Evolutionary conservation across 1,140 invertebrate genomes (phyloP).

Genomic region (Danaus plexippus): DNA sequence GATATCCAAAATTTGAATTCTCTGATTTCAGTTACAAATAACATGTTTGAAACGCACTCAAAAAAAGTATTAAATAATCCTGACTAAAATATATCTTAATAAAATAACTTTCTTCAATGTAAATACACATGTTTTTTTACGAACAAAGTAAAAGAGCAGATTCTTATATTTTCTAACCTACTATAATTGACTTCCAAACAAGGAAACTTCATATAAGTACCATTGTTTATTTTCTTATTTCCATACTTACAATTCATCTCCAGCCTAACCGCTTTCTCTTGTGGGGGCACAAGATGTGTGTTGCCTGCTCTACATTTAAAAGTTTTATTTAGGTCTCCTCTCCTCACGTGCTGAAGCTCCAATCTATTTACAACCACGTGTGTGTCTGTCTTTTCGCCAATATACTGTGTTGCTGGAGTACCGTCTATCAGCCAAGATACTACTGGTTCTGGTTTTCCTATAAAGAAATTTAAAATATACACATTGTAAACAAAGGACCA

Average conservation of each 20-base stretch:
- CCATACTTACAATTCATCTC: constrained; percentile 82
- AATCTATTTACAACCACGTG: constrained; percentile 84
- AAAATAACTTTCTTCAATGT: too few species aligned
- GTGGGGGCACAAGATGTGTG: constrained; percentile 86
- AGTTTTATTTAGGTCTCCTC: constrained; percentile 85
- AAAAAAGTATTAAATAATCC: too few species aligned
- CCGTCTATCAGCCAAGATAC: constrained; percentile 86
- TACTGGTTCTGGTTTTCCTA: constrained; percentile 85
- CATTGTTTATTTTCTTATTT: not conserved
- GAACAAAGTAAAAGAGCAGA: too few species aligned
- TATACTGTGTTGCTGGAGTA: constrained; percentile 73
- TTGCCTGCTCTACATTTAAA: constrained; percentile 89
- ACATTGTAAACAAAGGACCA: not conserved
- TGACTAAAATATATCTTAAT: too few species aligned
- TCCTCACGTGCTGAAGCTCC: constrained; percentile 77
- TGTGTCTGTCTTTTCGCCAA: constrained; percentile 74
- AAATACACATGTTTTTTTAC: too few species aligned
- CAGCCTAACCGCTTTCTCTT: constrained; percentile 81
- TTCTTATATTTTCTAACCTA: too few species aligned
- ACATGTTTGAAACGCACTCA: too few species aligned
- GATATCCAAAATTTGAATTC: too few species aligned
- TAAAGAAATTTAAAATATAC: constrained; percentile 6
- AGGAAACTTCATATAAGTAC: too few species aligned
- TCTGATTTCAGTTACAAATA: too few species aligned
- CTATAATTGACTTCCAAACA: too few species aligned